Percentiles rank a stretch among this genome's conserved stretches.
phyloP scores from a whole-genome alignment of 2,113 vertebrate species.

The Takifugu bimaculatus region DNA sequence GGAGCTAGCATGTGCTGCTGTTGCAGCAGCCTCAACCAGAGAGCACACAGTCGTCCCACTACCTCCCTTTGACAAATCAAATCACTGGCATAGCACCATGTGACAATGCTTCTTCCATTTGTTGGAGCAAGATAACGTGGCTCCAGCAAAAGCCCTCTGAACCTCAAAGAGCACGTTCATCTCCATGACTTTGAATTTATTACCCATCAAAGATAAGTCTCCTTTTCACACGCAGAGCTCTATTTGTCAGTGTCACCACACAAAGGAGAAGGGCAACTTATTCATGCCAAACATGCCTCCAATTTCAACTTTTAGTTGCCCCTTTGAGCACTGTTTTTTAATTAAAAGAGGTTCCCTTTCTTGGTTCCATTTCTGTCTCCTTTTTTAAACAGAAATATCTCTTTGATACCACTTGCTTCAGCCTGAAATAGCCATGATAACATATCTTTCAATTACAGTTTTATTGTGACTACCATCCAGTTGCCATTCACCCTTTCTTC shows the following conservation, averaged over 20 bases:
- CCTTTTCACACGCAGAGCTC: constrained; percentile 69
- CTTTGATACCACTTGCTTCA: constrained; percentile 62
- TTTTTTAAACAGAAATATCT: constrained; percentile 57
- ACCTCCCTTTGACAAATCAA: constrained; percentile 38
- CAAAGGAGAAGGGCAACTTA: constrained; percentile 74
- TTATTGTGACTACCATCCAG: constrained; percentile 73
- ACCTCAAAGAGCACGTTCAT: constrained; percentile 75
- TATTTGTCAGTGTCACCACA: constrained; percentile 79
- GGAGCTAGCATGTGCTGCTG: constrained; percentile 28
- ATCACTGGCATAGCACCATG: constrained; percentile 42
- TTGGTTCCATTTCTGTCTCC: constrained; percentile 50
- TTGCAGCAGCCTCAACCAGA: constrained; percentile 24
- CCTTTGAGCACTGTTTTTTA: constrained; percentile 71
- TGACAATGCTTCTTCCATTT: constrained; percentile 57
- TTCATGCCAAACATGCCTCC: constrained; percentile 79
- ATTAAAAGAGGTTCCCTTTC: constrained; percentile 73
- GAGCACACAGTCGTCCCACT: constrained; percentile 36
- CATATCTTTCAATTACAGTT: constrained; percentile 81
- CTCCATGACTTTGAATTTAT: constrained; percentile 78
- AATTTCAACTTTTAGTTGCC: constrained; percentile 72
- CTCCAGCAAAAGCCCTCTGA: constrained; percentile 68
- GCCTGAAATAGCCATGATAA: constrained; percentile 72
- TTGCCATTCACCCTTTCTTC: constrained; percentile 63
- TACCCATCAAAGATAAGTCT: constrained; percentile 78
- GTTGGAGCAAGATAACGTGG: constrained; percentile 70